phyloP scores from a whole-genome alignment of 2,888 invertebrate species.

The Scaptomyza caliginosa region DNA sequence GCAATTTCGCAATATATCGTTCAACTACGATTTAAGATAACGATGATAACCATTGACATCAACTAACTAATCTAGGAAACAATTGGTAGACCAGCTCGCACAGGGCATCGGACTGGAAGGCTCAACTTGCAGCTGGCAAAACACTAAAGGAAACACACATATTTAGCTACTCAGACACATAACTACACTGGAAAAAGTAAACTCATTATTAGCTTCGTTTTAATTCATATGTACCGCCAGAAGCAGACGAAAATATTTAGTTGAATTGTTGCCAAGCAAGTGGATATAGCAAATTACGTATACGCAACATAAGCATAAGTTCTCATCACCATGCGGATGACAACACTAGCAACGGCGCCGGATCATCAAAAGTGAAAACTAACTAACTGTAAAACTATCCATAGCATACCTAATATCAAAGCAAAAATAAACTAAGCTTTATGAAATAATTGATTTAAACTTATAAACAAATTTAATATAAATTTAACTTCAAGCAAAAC shows the following conservation, averaged over 20 bases:
- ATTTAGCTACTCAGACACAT: conserved; percentile 6
- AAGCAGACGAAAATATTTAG: neutral
- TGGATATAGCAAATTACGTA: neutral
- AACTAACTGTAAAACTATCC: conserved; percentile 45
- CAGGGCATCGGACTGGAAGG: neutral
- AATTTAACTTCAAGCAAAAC: conserved; percentile 53
- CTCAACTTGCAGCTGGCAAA: neutral
- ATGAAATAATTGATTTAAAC: conserved; percentile 52
- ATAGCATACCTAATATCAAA: conserved; percentile 25
- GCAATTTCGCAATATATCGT: conserved; percentile 67
- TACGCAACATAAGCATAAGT: neutral
- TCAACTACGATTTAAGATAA: conserved; percentile 41
- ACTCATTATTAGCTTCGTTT: conserved; percentile 14
- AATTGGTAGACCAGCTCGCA: conserved; percentile 22
- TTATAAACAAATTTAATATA: conserved; percentile 53
- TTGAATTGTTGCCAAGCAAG: conserved; percentile 4
- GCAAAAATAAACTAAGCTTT: conserved; percentile 59
- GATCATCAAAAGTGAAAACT: conserved; percentile 11
- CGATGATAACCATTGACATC: conserved; percentile 7
- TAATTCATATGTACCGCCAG: conserved; percentile 32
- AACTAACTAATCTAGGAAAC: conserved; percentile 3
- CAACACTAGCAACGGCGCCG: conserved; percentile 8
- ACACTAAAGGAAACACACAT: conserved; percentile 15
- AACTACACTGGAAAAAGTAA: conserved; percentile 6
- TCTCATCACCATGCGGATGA: conserved; percentile 18